phyloP scores from a whole-genome alignment of 2,797 vertebrate genomes.

The Diplodus puntazzo region DNA sequence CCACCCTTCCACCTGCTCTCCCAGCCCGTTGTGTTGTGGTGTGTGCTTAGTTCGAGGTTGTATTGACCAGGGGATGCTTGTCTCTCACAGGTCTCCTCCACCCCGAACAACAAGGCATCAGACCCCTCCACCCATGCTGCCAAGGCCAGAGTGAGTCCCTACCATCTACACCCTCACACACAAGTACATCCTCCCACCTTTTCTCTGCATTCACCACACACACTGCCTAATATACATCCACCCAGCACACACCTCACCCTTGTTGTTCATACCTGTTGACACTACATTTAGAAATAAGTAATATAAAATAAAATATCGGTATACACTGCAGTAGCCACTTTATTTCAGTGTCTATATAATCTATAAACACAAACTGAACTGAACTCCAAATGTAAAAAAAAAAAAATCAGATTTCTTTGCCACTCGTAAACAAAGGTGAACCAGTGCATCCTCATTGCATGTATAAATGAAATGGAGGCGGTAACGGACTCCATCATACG shows the following conservation, averaged over 20 bases:
- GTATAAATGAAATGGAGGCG: too few species aligned
- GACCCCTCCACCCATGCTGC: conserved; percentile 79
- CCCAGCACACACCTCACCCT: conserved; percentile 22
- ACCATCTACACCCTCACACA: conserved; percentile 61
- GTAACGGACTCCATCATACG: too few species aligned
- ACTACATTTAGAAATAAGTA: neutral
- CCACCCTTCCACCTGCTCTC: conserved; percentile 28
- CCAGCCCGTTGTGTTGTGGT: conserved; percentile 46
- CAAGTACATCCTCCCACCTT: conserved; percentile 26
- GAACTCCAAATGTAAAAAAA: neutral
- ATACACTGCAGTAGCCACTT: neutral
- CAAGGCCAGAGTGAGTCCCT: conserved; percentile 88
- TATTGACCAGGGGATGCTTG: conserved; percentile 81
- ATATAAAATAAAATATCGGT: neutral
- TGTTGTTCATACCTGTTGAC: neutral
- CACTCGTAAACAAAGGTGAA: too few species aligned
- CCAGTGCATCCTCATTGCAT: too few species aligned
- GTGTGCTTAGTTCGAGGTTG: conserved; percentile 67
- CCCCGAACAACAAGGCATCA: conserved; percentile 84
- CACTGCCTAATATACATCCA: conserved; percentile 42
- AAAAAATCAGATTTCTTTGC: too few species aligned
- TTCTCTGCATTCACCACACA: conserved; percentile 36
- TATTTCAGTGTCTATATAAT: neutral
- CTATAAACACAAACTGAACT: neutral
- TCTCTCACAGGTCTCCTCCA: conserved; percentile 84